Percentiles rank a stretch among this genome's conserved stretches.
phyloP scores from a whole-genome alignment of 2,888 invertebrate genomes.

The Desoria tigrina region DNA sequence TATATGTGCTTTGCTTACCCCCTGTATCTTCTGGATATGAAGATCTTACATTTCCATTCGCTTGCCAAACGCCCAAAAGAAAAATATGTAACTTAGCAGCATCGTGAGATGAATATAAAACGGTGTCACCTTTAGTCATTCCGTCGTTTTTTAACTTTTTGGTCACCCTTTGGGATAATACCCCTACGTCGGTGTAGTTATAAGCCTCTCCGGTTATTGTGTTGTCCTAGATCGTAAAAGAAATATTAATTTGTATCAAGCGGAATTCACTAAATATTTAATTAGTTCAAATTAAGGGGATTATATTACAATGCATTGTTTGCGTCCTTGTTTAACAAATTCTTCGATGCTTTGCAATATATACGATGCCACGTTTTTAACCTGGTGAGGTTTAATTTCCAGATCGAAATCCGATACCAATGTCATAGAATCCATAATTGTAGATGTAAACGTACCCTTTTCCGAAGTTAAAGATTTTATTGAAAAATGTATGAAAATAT shows the following conservation, averaged over 20 bases:
- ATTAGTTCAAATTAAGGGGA: too few species aligned
- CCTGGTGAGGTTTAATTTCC: neutral
- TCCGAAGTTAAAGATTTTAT: too few species aligned
- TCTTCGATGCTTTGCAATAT: constrained; percentile 16
- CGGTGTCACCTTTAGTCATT: constrained; percentile 37
- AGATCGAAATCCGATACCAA: too few species aligned
- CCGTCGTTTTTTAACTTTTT: constrained; percentile 31
- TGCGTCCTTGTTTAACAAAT: constrained; percentile 9
- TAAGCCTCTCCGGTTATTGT: constrained; percentile 27
- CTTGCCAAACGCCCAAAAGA: constrained; percentile 44
- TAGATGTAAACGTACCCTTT: too few species aligned
- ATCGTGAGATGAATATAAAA: constrained; percentile 40
- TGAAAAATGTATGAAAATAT: too few species aligned
- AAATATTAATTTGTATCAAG: too few species aligned
- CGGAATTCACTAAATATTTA: too few species aligned
- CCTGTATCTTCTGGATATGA: constrained; percentile 47
- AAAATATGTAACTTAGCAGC: constrained; percentile 41
- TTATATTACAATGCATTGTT: constrained; percentile 1
- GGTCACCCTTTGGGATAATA: constrained; percentile 30
- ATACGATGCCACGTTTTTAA: constrained; percentile 24
- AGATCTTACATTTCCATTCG: constrained; percentile 35
- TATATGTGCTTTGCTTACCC: constrained; percentile 31
- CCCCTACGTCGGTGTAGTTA: constrained; percentile 26
- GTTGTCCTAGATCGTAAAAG: too few species aligned
- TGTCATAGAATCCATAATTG: too few species aligned